These are phyloP conservation scores for Paramacrobiotus metropolitanus DNA, from an alignment of 1,140 invertebrate genomes.

Conservation along the genomic window DNA sequence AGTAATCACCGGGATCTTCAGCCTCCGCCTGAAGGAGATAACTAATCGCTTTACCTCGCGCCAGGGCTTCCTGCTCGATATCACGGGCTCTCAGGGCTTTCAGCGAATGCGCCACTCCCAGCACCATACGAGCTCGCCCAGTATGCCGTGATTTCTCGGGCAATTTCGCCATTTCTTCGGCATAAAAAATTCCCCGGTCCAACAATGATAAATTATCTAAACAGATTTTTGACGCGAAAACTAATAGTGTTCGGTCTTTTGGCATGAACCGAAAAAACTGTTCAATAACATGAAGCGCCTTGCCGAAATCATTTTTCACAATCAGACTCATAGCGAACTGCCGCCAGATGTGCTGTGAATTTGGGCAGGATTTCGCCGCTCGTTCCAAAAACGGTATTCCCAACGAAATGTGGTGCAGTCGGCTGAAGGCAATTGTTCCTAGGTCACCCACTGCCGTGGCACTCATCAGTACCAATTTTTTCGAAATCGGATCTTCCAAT, in stretches of 20 bases:
- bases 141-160: background rate
- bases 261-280: conserved; percentile 1
- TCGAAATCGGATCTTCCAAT: background rate
- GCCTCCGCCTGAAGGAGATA: background rate
- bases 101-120: background rate
- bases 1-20: background rate
- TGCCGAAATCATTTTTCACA: background rate
- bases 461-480: background rate
- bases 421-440: background rate
- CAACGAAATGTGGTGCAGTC: background rate
- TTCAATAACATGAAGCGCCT: background rate
- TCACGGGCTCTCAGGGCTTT: background rate
- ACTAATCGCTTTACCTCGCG: background rate
- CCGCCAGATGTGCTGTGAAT: background rate
- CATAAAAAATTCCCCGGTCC: background rate
- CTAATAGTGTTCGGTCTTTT: background rate
- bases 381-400: background rate
- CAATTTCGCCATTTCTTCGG: background rate
- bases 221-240: background rate
- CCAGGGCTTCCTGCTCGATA: background rate
- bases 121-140: background rate
- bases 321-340: background rate
- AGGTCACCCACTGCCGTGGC: background rate
- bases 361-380: background rate
- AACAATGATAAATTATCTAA: background rate